These are phyloP conservation scores for Drosophila navojoa DNA, from an alignment of 1,140 invertebrate genomes.

Conservation along the genomic window DNA sequence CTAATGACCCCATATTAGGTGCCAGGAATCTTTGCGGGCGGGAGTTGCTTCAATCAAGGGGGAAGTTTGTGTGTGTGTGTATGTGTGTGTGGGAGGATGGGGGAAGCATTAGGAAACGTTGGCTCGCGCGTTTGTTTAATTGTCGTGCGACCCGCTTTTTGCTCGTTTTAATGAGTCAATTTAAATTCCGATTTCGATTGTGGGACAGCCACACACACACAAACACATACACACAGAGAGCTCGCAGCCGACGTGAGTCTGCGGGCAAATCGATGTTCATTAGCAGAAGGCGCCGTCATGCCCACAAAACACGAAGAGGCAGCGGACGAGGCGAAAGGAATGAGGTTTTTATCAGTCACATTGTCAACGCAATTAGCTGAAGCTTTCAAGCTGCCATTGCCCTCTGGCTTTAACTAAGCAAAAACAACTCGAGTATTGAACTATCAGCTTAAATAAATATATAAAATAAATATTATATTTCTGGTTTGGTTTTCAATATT, in stretches of 20 bases:
- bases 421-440: background rate
- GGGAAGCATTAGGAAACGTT: conserved; percentile 7
- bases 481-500: conserved; percentile 19
- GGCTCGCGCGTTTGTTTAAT: conserved; percentile 69
- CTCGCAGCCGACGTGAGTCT: conserved; percentile 41
- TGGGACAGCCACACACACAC: conserved; percentile 51
- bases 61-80: background rate
- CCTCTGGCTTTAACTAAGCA: conserved; percentile 59
- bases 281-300: conserved; percentile 55
- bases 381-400: conserved; percentile 73
- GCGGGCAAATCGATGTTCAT: conserved; percentile 77
- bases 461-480: conserved; percentile 38
- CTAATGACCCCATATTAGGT: conserved; percentile 70
- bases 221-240: conserved; percentile 33
- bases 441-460: conserved; percentile 22
- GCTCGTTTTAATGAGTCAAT: conserved; percentile 80
- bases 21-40: conserved; percentile 18
- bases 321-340: background rate
- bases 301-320: background rate
- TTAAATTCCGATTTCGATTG: conserved; percentile 82
- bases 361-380: conserved; percentile 75
- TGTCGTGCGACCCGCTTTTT: conserved; percentile 79
- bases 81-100: background rate
- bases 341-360: conserved; percentile 41
- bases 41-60: background rate